Evolutionary conservation across 2,113 vertebrate genomes (phyloP).

Genomic region (Tragelaphus buxtoni): DNA sequence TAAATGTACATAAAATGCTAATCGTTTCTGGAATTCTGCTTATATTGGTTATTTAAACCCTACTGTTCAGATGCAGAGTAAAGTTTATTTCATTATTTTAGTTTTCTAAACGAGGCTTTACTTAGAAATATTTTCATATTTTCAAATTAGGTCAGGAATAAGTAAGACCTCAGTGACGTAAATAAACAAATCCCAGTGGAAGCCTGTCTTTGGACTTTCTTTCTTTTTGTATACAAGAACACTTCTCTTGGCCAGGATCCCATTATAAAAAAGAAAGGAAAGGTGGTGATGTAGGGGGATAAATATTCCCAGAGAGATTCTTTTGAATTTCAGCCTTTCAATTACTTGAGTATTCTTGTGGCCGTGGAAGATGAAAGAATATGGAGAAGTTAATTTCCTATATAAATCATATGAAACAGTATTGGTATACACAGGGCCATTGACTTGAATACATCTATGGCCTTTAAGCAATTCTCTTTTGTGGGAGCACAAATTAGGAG

Average conservation of each 20-base stretch:
- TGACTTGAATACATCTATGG: not conserved
- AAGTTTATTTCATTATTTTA: slow-evolving; percentile 10
- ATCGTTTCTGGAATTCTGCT: not conserved
- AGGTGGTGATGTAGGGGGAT: not conserved
- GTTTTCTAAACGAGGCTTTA: not conserved
- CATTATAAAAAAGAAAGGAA: not conserved
- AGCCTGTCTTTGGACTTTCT: slow-evolving; percentile 51
- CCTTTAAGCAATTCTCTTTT: not conserved
- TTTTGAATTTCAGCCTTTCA: slow-evolving; percentile 38
- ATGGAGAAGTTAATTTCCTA: slow-evolving; percentile 39
- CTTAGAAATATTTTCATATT: slow-evolving; percentile 49
- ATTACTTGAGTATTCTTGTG: slow-evolving; percentile 42
- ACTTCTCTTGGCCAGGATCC: slow-evolving; percentile 42
- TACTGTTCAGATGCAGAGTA: not conserved
- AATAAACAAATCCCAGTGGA: slow-evolving; percentile 43
- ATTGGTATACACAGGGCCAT: not conserved
- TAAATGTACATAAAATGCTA: not conserved
- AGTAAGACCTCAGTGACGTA: not conserved
- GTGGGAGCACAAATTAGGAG: not conserved
- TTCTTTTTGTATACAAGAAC: slow-evolving; percentile 37
- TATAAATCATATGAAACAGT: slow-evolving; percentile 7
- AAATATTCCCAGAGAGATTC: slow-evolving; percentile 42
- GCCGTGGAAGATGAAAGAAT: slow-evolving; percentile 38
- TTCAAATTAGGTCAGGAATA: slow-evolving; percentile 39
- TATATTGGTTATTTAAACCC: not conserved